Conservation (phyloP, 2,888 invertebrate genomes). For the Aspidiotus rigidus region DNA sequence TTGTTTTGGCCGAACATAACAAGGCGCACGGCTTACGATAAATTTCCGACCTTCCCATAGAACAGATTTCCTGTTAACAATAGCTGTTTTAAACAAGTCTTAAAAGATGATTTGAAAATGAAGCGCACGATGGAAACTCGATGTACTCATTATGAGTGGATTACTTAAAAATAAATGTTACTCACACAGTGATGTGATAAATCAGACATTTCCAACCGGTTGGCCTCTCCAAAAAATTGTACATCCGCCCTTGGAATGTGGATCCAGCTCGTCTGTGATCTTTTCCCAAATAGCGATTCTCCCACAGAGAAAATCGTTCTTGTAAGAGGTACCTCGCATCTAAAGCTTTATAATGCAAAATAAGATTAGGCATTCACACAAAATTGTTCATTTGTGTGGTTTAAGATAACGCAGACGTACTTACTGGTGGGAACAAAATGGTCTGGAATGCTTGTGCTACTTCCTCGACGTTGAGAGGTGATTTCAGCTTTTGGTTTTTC, state of each 20-base stretch:
- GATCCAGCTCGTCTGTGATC: conserved; percentile 57
- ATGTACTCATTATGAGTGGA: too few species aligned
- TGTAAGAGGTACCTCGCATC: conserved; percentile 40
- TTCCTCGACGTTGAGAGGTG: conserved; percentile 3
- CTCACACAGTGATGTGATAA: conserved; percentile 72
- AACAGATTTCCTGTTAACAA: too few species aligned
- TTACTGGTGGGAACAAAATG: conserved; percentile 23
- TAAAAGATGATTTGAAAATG: too few species aligned
- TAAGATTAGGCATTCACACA: background rate
- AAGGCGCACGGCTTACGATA: too few species aligned
- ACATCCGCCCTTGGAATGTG: conserved; percentile 66
- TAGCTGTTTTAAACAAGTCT: too few species aligned
- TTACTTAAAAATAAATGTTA: conserved; percentile 40
- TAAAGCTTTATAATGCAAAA: conserved; percentile 38
- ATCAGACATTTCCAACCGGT: conserved; percentile 76
- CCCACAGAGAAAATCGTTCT: conserved; percentile 43
- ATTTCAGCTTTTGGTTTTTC: conserved; percentile 10
- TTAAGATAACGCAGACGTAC: background rate
- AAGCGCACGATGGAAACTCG: too few species aligned
- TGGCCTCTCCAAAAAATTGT: conserved; percentile 74
- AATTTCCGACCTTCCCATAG: too few species aligned
- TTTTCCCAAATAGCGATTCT: conserved; percentile 51
- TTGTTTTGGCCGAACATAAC: too few species aligned
- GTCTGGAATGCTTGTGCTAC: conserved; percentile 25
- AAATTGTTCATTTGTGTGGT: too few species aligned